Evolutionary conservation across 2,888 invertebrate species (phyloP), one percentile per base, ranked within the genome.

Genomic region (Laothoe populi): DNA sequence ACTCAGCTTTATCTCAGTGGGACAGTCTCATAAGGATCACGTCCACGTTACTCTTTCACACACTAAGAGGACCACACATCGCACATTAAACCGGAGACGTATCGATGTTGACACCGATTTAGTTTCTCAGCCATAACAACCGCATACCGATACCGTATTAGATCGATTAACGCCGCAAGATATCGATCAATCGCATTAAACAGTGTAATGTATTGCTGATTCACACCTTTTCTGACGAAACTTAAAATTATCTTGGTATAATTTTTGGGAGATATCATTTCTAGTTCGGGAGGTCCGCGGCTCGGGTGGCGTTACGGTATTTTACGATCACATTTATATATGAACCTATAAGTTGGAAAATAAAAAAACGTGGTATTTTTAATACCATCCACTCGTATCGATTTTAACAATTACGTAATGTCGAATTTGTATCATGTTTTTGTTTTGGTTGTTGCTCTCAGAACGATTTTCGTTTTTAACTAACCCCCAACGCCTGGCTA

Each of bases 31-130:
- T 64, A 73, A 70, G 67, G 66, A 67, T 64, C 71, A 72, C 66
- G 74, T 70, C 70, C 71, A 77, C 69, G 75, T 74, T 74, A 80
- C 77, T 74, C 75, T 76, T 77, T 76, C 72, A 79, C 76, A 79
- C 72, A 75, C 80, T 77, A 71, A 70, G 74, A 79, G 82, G 88
- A 87, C 87, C 88, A 86, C 87, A 88, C 86, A 79, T 78, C 74
- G 75, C 65, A 76, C 73, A 73, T 78, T 75, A 75, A 78, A 81
- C 70, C 70, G 66, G 77, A 80, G 77, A 77, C 67, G 73, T 74
- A 79, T 79, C 75, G 80, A 81, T 80, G 82, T 70, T 70, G 72
- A 75, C 73, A 77, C 74, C 78, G 77, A 80, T 79, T 78, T 74
- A 73, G 77, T 83, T 81, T 82, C 80, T 72, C 68, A 67, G 71